A percentile compares a stretch with the other conserved stretches of the same genome.
These are phyloP conservation scores for Volucella inflata DNA, from an alignment of 2,888 invertebrate genomes.

Conservation along the genomic window DNA sequence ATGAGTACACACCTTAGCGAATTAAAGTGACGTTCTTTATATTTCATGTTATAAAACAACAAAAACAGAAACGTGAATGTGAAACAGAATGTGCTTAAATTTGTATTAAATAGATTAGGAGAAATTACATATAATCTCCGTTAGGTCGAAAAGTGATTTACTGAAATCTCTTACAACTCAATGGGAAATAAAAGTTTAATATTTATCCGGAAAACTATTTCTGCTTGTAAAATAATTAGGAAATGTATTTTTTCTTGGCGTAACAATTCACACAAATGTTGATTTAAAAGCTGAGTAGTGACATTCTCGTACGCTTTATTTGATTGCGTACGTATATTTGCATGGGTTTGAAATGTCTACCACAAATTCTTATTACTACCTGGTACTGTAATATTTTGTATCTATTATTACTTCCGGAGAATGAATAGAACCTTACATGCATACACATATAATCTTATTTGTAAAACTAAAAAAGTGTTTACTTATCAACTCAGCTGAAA, in stretches of 20 bases:
- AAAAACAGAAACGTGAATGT: background rate
- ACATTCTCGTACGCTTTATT: constrained; percentile 23
- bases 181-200: too few relatives aligned
- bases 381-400: constrained; percentile 26
- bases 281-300: constrained; percentile 32
- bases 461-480: background rate
- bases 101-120: too few relatives aligned
- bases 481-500: background rate
- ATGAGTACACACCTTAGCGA: constrained; percentile 11
- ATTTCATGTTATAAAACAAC: too few relatives aligned
- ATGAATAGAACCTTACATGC: background rate
- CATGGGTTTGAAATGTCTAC: background rate
- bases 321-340: constrained; percentile 34
- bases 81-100: background rate
- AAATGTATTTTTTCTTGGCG: background rate
- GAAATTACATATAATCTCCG: too few relatives aligned
- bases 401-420: constrained; percentile 56
- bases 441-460: constrained; percentile 20
- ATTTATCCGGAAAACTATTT: too few relatives aligned
- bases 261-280: background rate
- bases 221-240: too few relatives aligned
- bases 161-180: too few relatives aligned
- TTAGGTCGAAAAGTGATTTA: too few relatives aligned
- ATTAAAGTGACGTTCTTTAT: background rate
- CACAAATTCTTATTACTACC: constrained; percentile 43